These are phyloP conservation scores for Moxostoma hubbsi DNA, from an alignment of 2,797 vertebrate species.

Conservation along the genomic window DNA sequence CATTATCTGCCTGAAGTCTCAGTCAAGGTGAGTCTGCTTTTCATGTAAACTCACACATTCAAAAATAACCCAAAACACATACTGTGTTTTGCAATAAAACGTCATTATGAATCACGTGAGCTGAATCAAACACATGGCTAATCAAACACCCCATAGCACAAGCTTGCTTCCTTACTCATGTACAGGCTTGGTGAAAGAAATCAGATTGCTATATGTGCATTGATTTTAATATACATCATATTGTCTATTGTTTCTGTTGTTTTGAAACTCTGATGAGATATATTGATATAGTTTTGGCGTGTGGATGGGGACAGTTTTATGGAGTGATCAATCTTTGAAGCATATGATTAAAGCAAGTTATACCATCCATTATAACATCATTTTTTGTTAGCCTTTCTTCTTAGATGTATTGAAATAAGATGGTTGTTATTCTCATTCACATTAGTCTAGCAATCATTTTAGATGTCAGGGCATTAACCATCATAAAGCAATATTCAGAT, in stretches of 20 bases:
- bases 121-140: not conserved
- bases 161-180: not conserved
- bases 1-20: constrained; percentile 89
- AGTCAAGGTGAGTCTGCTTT: constrained; percentile 79
- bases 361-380: no score
- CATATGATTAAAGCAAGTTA: not conserved
- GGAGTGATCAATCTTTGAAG: not conserved
- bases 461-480: no score
- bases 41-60: not conserved
- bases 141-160: not conserved
- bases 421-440: no score
- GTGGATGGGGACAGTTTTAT: not conserved
- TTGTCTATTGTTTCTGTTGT: not conserved
- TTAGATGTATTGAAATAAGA: no score
- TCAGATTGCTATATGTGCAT: not conserved
- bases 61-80: not conserved
- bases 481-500: no score
- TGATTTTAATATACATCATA: not conserved
- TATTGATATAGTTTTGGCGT: not conserved
- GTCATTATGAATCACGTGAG: not conserved
- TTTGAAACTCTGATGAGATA: not conserved
- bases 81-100: no score
- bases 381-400: no score
- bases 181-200: not conserved
- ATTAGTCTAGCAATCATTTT: no score